Evolutionary conservation across 1,140 invertebrate species (phyloP).

Genomic region (Ceratitis capitata): DNA sequence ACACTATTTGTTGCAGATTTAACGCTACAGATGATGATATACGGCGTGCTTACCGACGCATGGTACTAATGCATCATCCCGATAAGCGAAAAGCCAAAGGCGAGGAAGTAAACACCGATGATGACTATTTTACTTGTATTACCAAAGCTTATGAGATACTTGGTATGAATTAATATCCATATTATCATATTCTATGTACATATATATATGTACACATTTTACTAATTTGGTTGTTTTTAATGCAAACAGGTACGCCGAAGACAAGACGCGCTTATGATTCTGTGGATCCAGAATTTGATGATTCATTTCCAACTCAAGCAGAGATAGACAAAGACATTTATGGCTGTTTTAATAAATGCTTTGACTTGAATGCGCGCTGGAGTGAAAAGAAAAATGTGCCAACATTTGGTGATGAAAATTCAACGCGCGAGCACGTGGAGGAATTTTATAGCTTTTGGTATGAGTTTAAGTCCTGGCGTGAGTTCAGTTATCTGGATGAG

Average conservation of each 20-base stretch:
- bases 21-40: slow-evolving; percentile 91
- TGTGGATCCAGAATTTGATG: slow-evolving; percentile 94
- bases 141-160: slow-evolving; percentile 92
- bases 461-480: slow-evolving; percentile 98
- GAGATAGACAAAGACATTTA: slow-evolving; percentile 88
- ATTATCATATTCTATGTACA: neutral
- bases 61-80: slow-evolving; percentile 96
- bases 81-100: slow-evolving; percentile 93
- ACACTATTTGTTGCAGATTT: slow-evolving; percentile 56
- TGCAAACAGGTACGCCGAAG: slow-evolving; percentile 75
- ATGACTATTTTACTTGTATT: slow-evolving; percentile 98
- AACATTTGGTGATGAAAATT: slow-evolving; percentile 79
- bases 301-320: slow-evolving; percentile 80
- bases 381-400: slow-evolving; percentile 90
- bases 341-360: slow-evolving; percentile 79
- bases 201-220: neutral
- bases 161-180: slow-evolving; percentile 45
- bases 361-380: slow-evolving; percentile 92
- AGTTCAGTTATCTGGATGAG: slow-evolving; percentile 99
- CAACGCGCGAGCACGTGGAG: slow-evolving; percentile 80
- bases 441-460: slow-evolving; percentile 94
- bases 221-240: too few species aligned
- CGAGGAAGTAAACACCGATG: slow-evolving; percentile 83
- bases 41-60: slow-evolving; percentile 89
- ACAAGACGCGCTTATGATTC: slow-evolving; percentile 94